These are phyloP conservation scores for Scrobipalpa costella DNA, from an alignment of 2,888 invertebrate genomes.

Conservation along the genomic window DNA sequence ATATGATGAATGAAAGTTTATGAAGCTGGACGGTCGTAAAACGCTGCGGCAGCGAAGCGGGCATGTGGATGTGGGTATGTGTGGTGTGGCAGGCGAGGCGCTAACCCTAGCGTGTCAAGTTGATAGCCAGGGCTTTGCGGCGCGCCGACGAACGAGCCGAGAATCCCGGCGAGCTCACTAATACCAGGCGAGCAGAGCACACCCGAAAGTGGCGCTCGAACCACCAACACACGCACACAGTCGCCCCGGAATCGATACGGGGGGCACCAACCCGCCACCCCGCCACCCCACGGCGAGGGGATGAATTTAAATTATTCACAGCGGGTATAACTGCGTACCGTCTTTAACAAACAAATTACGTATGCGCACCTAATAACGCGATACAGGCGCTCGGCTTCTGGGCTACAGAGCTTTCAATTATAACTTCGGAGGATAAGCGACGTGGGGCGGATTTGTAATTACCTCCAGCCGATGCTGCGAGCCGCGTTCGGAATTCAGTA, in stretches of 20 bases:
- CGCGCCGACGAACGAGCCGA: slow-evolving; percentile 65
- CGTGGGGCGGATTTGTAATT: slow-evolving; percentile 67
- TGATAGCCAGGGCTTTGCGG: slow-evolving; percentile 67
- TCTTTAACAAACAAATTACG: slow-evolving; percentile 81
- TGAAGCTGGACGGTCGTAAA: slow-evolving; percentile 21
- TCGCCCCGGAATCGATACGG: slow-evolving; percentile 64
- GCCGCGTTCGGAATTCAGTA: slow-evolving; percentile 49
- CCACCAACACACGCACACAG: slow-evolving; percentile 50
- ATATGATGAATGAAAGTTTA: slow-evolving; percentile 25
- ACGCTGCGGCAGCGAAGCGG: neutral
- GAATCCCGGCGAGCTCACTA: slow-evolving; percentile 59
- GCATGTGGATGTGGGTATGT: neutral
- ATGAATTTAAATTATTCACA: slow-evolving; percentile 81
- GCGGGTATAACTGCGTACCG: slow-evolving; percentile 78
- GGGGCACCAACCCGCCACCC: slow-evolving; percentile 55
- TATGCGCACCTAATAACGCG: slow-evolving; percentile 78
- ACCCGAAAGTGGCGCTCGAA: slow-evolving; percentile 56
- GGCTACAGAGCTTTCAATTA: slow-evolving; percentile 75
- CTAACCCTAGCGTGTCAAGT: slow-evolving; percentile 59
- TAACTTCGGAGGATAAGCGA: slow-evolving; percentile 71
- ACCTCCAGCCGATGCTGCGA: slow-evolving; percentile 55
- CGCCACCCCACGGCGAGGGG: slow-evolving; percentile 58
- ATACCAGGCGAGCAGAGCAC: slow-evolving; percentile 61
- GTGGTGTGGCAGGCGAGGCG: slow-evolving; percentile 35
- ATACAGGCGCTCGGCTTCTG: slow-evolving; percentile 68